Evolutionary conservation across 1,140 invertebrate genomes (phyloP), one percentile per base, ranked within the genome.

Genomic region (Kradibia gibbosae): DNA sequence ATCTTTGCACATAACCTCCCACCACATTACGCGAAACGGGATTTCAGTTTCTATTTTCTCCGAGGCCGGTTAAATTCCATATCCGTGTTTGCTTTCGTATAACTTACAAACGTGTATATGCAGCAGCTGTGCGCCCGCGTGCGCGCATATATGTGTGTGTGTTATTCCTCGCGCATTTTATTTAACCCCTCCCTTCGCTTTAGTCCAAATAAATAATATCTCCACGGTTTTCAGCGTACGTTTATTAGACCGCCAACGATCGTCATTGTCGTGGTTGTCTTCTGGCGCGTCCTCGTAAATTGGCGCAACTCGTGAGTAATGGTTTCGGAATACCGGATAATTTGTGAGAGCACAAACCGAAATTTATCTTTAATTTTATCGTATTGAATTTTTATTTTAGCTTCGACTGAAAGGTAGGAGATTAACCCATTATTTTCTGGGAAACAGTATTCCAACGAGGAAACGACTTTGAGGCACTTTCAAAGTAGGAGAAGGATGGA

Each of bases 401-500:
- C 42, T 48, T 10, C 25, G 22, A 72, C n/a, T 39, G 39, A 13
- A 22, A 72, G 36, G 70, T 22, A 5, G 48, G 15, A 55, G 50
- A 31, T 10, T 67, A 39, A 39, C 25, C 3, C 31, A 39, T 22
- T 20, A 36, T 65, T 65, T 8, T 15, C 62, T 20, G 34, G 34
- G 34, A 39, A 65, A 36, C 17, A n/a, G 20, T 20, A 36, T 5
- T 8, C 28, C 22, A 39, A 36, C 62, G 5, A 7, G 7, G 20
- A 39, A 67, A 67, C 17, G 22, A 10, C 20, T 39, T 67, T n/a
- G 10, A 39, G 20, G 7, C 15, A 22, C 15, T 20, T 15, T n/a
- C 20, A 65, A 36, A 39, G 42, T 20, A 67, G 31, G 20, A 5
- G 28, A 36, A 76, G 7, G 5, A 96, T 97, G 95, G 95, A 96